These are phyloP conservation scores for Edolisoma coerulescens DNA, from an alignment of 2,113 vertebrate species.

Conservation along the genomic window DNA sequence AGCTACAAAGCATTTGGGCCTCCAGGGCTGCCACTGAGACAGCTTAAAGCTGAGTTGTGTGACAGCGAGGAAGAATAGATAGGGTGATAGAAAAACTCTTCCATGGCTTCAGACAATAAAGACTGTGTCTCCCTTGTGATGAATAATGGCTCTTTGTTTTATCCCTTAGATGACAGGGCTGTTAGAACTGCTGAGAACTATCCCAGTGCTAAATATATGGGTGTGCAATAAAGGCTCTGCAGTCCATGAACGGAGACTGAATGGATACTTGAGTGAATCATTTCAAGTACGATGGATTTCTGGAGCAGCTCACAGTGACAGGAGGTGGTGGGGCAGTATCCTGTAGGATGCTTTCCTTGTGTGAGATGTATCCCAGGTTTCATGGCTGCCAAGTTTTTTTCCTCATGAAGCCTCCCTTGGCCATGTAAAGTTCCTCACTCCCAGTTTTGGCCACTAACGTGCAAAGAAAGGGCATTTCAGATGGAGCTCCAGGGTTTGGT, in stretches of 20 bases:
- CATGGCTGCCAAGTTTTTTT: not conserved
- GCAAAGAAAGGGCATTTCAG: not conserved
- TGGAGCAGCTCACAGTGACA: not conserved
- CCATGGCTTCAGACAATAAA: slow-evolving; percentile 34
- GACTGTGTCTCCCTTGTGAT: slow-evolving; percentile 31
- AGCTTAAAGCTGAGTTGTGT: slow-evolving; percentile 22
- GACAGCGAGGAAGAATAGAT: not conserved
- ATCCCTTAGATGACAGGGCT: slow-evolving; percentile 31
- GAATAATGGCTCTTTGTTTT: slow-evolving; percentile 63
- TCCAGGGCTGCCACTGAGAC: not conserved
- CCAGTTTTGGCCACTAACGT: not conserved
- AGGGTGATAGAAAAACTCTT: not conserved
- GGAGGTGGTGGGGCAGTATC: not conserved
- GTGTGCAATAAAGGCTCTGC: slow-evolving; percentile 34
- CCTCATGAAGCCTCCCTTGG: not conserved
- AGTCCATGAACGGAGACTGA: slow-evolving; percentile 41
- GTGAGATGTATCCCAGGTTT: not conserved
- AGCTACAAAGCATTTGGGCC: not conserved
- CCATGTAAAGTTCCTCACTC: not conserved
- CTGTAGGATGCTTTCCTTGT: not conserved
- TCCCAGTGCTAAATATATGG: slow-evolving; percentile 35
- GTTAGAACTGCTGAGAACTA: slow-evolving; percentile 8
- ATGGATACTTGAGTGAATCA: slow-evolving; percentile 46
- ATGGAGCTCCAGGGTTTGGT: not conserved
- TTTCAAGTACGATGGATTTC: slow-evolving; percentile 33